phyloP scores from a whole-genome alignment of 2,888 invertebrate species.

The Unio delphinus region DNA sequence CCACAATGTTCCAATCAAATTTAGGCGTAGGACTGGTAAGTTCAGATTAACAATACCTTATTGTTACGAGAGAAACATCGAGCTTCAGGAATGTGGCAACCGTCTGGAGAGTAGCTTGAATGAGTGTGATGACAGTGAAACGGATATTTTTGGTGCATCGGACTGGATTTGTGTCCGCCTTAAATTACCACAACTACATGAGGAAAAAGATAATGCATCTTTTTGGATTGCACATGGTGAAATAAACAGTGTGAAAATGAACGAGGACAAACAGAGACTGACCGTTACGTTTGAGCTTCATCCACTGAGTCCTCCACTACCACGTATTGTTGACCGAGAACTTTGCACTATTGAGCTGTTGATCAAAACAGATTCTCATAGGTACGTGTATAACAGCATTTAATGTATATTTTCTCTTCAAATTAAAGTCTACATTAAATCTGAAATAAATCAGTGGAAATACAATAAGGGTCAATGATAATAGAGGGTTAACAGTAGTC shows the following conservation, averaged over 20 bases:
- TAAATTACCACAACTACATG: too few relatives aligned
- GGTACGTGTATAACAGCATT: too few relatives aligned
- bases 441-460: too few relatives aligned
- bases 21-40: constrained; percentile 12
- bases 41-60: constrained; percentile 16
- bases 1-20: constrained; percentile 24
- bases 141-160: too few relatives aligned
- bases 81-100: constrained; percentile 7
- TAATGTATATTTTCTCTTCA: too few relatives aligned
- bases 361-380: too few relatives aligned
- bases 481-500: too few relatives aligned
- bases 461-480: too few relatives aligned
- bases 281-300: constrained; percentile 19
- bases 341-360: constrained; percentile 15
- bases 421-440: too few relatives aligned
- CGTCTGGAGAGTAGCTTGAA: not conserved
- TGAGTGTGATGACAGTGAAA: not conserved
- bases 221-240: constrained; percentile 25
- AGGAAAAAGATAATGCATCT: too few relatives aligned
- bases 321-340: not conserved
- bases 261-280: not conserved
- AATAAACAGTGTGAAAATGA: constrained; percentile 11
- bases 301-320: constrained; percentile 7
- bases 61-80: constrained; percentile 25
- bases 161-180: too few relatives aligned